phyloP scores from a whole-genome alignment of 2,113 vertebrate genomes.

The Falco punctatus region DNA sequence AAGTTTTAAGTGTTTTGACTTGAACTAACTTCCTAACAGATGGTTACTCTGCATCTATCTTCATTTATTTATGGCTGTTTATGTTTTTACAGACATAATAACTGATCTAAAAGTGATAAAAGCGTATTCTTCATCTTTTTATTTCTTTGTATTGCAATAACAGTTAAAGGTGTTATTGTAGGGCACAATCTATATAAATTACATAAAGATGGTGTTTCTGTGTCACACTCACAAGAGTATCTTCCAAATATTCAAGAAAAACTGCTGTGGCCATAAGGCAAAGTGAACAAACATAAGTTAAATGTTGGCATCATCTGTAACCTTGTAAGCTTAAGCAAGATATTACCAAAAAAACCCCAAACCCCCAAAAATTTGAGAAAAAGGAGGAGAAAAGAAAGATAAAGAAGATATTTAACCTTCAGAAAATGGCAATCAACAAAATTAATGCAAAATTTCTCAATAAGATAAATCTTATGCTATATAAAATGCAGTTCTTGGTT shows the following conservation, averaged over 20 bases:
- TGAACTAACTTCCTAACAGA: slow-evolving; percentile 49
- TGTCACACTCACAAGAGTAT: neutral
- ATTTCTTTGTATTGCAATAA: slow-evolving; percentile 13
- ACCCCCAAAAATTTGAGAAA: neutral
- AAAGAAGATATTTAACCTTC: neutral
- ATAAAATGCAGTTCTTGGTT: neutral
- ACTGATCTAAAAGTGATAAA: neutral
- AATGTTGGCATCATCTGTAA: neutral
- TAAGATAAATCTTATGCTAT: neutral
- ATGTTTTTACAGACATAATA: neutral
- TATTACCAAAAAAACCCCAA: neutral
- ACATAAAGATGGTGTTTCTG: neutral
- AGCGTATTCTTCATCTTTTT: neutral
- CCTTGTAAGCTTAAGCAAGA: neutral
- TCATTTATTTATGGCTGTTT: slow-evolving; percentile 48
- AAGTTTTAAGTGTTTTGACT: slow-evolving; percentile 60
- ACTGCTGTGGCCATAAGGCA: neutral
- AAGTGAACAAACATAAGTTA: neutral
- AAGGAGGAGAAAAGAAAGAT: neutral
- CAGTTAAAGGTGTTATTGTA: neutral
- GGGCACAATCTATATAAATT: neutral
- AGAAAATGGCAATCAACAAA: neutral
- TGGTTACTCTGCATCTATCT: slow-evolving; percentile 46
- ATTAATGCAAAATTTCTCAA: neutral
- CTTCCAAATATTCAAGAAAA: neutral